Evolutionary conservation across 1,140 invertebrate genomes (phyloP).

Genomic region (Neuroterus valhalla): DNA sequence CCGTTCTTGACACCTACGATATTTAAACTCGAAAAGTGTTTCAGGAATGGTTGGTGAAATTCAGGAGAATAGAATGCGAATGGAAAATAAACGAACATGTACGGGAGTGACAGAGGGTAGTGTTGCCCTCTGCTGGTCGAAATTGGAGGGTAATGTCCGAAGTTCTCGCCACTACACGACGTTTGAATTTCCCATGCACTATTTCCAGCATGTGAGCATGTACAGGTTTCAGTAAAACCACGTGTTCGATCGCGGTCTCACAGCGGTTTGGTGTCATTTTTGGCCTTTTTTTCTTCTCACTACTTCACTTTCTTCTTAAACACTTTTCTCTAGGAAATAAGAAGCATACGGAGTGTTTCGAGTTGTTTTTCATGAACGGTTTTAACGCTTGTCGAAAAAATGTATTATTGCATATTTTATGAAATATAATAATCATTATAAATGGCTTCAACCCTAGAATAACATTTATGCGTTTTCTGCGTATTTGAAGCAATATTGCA

Average conservation of each 20-base stretch:
- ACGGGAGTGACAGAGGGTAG: conserved; percentile 58
- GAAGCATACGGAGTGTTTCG: too few species aligned
- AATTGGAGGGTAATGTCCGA: conserved; percentile 67
- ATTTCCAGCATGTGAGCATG: conserved; percentile 61
- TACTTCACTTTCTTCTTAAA: not conserved
- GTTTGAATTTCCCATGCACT: conserved; percentile 69
- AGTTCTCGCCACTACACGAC: conserved; percentile 63
- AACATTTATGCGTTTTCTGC: too few species aligned
- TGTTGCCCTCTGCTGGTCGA: conserved; percentile 63
- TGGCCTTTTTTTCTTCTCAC: conserved; percentile 14
- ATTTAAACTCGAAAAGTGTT: conserved; percentile 26
- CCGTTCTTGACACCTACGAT: conserved; percentile 22
- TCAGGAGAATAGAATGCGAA: conserved; percentile 37
- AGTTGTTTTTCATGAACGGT: too few species aligned
- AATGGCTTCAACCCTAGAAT: too few species aligned
- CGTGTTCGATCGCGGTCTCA: conserved; percentile 15
- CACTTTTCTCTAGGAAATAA: too few species aligned
- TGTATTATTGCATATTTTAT: too few species aligned
- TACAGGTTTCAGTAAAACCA: conserved; percentile 35
- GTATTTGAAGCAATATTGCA: too few species aligned
- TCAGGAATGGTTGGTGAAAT: conserved; percentile 52
- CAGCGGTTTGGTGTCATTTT: conserved; percentile 38
- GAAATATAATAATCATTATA: too few species aligned
- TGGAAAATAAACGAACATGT: conserved; percentile 59
- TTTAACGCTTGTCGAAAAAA: too few species aligned